Evolutionary conservation across 2,797 vertebrate species (phyloP), one percentile per base, ranked within the genome.

Genomic region (Xenops minutus): DNA sequence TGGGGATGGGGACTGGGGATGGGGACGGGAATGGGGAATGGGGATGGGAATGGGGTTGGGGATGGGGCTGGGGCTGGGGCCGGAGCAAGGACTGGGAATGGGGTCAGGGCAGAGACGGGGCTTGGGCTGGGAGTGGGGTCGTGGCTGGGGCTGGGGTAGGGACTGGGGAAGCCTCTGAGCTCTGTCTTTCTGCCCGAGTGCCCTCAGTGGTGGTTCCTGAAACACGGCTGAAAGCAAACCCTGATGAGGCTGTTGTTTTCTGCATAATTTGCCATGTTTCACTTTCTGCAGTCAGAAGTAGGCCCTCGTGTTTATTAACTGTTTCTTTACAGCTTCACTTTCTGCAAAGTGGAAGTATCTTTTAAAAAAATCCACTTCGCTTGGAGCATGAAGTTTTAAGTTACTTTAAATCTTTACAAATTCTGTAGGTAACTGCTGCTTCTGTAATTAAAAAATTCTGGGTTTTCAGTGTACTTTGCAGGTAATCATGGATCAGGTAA

Each of bases 401-500:
- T 49, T 55, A 14, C 17, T 11, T 30, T 12, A 52, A 41, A 21
- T 4, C 6, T 81, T 67, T n/a, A 32, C 12, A 24, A 9, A 23
- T 29, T n/a, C 34, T 32, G 7, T 41, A 48, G 23, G 43, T 46
- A 37, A 52, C 5, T 29, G 23, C 10, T 79, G 6, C 5, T 73
- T 43, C 7, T 37, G 18, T 22, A 62, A 36, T 13, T 12, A 3
- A 79, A 72, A 64, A 34, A 11, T 0, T 18, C 1, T 17, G 2
- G 0, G 12, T 72, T 71, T 56, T 43, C 4, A 4, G 10, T 32
- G 7, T 12, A 1, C 21, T 30, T 41, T 41, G 37, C 76, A 97
- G 96, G 67, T 64, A 63, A 1, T 56, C 97, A 99, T 99, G 99
- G 99, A 99, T 95, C 99, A 99, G 97, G 98, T 99, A 10, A 99